Base-by-base conservation (phyloP, 2,797 vertebrate species). In the Leontocebus nigricollis region DNA sequence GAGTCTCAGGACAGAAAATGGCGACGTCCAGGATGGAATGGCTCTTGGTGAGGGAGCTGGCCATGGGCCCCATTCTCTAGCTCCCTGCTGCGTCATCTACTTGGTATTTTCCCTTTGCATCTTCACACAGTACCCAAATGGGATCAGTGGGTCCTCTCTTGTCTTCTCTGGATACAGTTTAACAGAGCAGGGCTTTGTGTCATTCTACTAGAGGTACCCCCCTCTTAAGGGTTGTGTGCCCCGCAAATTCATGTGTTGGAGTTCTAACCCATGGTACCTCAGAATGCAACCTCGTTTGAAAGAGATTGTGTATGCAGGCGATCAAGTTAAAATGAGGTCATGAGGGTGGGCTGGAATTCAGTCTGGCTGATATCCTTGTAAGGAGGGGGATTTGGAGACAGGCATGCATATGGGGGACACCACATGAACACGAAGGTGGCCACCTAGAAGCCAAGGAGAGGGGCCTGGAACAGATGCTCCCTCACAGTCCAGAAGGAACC, bases 191-290 rank as follows among this genome's bases (percentile, higher is more conserved):
- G 46, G 52, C 19, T 93, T 83, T 80, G 13, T n/a, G 41, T 50
- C 9, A 2, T 2, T 64, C 30, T 39, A 3, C 48, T 50, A 30
- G 50, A 88, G 50, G 26, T 7, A 10, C 19, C 36, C 14, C 61
- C n/a, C 19, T 44, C 6, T 83, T 83, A 44, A 14, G 10, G 41
- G 72, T 27, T 93, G 90, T 93, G 41, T 55, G 17, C 64, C 41
- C 41, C 33, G 1, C 30, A 55, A 48, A 59, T 90, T 73, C 72
- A 33, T 46, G 14, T 24, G 15, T 19, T 80, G 55, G 22, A 80
- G 44, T 85, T 52, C 83, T 89, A 57, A 92, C 30, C 55, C 36
- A 48, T 73, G 41, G 61, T 70, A 61, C 64, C 46, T 57, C 92
- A 52, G 48, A 52, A 91, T 36, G 52, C 24, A 46, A 67, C 27